phyloP scores from a whole-genome alignment of 2,113 vertebrate species.

The Accipiter virgatus region DNA sequence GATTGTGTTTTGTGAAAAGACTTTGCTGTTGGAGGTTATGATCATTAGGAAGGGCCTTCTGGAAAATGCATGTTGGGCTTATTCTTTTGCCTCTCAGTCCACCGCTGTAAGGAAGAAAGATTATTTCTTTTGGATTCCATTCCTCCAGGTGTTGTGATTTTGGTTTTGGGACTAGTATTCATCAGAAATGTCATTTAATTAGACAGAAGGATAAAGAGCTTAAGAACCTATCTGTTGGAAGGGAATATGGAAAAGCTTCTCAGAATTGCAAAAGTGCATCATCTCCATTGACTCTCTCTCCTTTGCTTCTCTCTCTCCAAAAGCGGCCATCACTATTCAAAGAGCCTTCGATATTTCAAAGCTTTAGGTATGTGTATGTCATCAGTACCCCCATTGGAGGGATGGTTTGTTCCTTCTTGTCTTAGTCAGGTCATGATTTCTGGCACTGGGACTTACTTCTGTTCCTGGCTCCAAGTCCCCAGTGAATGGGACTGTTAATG shows the following conservation, averaged over 20 bases:
- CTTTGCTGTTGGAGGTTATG: not conserved
- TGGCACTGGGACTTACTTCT: not conserved
- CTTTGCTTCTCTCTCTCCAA: not conserved
- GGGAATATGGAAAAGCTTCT: not conserved
- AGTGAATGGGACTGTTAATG: not conserved
- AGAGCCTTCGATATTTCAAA: not conserved
- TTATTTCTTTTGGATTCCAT: not conserved
- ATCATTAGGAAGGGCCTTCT: not conserved
- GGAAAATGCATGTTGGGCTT: not conserved
- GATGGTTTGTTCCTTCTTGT: not conserved
- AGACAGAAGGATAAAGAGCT: not conserved
- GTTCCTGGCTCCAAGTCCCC: not conserved
- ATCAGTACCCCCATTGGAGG: not conserved
- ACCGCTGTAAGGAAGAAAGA: not conserved
- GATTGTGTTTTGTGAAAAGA: not conserved
- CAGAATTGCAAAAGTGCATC: not conserved
- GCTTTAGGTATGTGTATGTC: not conserved
- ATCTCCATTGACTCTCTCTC: not conserved
- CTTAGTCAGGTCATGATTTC: not conserved
- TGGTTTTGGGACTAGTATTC: not conserved
- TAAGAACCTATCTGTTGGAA: not conserved
- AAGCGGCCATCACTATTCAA: not conserved
- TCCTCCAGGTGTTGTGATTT: not conserved
- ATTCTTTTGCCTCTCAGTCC: not conserved
- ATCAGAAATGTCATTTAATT: not conserved